These are phyloP conservation scores for Heterotilapia buettikoferi DNA, from an alignment of 2,113 vertebrate genomes.

Conservation along the genomic window DNA sequence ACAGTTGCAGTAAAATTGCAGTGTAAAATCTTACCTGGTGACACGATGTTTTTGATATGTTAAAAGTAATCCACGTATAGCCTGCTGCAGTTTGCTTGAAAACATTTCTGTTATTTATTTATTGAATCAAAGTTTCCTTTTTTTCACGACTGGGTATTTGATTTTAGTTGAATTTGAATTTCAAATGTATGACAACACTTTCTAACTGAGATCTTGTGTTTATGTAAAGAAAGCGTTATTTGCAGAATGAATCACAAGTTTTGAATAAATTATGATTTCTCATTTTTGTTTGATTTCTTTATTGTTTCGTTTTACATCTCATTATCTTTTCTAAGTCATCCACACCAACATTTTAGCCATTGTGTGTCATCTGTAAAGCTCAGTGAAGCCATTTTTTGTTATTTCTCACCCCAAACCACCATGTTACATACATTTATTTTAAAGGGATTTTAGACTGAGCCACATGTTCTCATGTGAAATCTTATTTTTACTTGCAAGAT, in stretches of 20 bases:
- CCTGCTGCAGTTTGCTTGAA: neutral
- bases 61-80: neutral
- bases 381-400: neutral
- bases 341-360: neutral
- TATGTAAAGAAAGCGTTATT: slow-evolving; percentile 37
- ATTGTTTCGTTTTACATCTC: neutral
- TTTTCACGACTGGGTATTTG: neutral
- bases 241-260: slow-evolving; percentile 1
- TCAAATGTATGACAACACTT: neutral
- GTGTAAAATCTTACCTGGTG: neutral
- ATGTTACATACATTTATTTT: neutral
- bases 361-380: neutral
- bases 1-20: neutral
- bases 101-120: slow-evolving; percentile 20
- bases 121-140: slow-evolving; percentile 24
- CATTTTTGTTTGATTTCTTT: neutral
- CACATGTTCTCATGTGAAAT: neutral
- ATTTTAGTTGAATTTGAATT: slow-evolving; percentile 16
- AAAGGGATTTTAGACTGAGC: neutral
- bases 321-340: neutral
- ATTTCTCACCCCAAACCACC: neutral
- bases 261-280: slow-evolving; percentile 57
- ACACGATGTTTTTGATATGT: neutral
- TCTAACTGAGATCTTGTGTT: slow-evolving; percentile 2
- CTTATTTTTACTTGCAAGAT: neutral